Base-by-base conservation (phyloP, 1,140 invertebrate genomes). In the Leptinotarsa texana region DNA sequence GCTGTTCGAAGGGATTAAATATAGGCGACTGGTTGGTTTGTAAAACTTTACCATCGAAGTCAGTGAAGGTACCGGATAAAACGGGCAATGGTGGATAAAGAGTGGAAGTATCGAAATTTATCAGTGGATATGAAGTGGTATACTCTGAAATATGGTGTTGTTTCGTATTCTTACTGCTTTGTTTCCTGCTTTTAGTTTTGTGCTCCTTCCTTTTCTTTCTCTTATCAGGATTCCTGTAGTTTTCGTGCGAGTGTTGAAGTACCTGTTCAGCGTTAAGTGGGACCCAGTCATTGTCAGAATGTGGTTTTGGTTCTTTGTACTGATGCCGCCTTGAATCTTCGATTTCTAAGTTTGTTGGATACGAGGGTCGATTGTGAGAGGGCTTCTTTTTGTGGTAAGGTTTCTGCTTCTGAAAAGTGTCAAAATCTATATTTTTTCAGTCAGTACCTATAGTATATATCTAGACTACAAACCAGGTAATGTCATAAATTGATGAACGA, bases 351-450 rank as follows among this genome's bases (percentile, higher is more conserved):
- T 22, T 66, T 18, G 63, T n/a, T 49, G 27, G 27, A n/a, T 47
- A 27, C 0, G 22, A 15, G 69, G 51, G 22, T 3, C 24, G 22
- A 27, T 8, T 61, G 47, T 18, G 47, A 2, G 24, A n/a, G 61
- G 69, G n/a, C 17, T 69, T 48, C n/a, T 69, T 48, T 17, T 69
- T 72, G 57, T 62, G 22, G 51, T 61, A 22, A 15, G 49, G 6
- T 61, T 72, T 61, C 1, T 72, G 51, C n/a, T 27, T 24, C 69
- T 72, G 57, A 18, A 72, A 71, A 22, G 33, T 61, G 6, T 11
- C 8, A 42, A 42, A 42, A 42, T 42, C 8, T 42, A 42, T 42
- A 42, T 42, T 42, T 42, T 42, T 8, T 11, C 27, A 33, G 33
- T 11, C 33, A 42, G 6, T 33, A 6, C 27, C 27, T 33, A 6